Evolutionary conservation across 2,113 vertebrate species (phyloP).

Genomic region (Aldabrachelys gigantea): DNA sequence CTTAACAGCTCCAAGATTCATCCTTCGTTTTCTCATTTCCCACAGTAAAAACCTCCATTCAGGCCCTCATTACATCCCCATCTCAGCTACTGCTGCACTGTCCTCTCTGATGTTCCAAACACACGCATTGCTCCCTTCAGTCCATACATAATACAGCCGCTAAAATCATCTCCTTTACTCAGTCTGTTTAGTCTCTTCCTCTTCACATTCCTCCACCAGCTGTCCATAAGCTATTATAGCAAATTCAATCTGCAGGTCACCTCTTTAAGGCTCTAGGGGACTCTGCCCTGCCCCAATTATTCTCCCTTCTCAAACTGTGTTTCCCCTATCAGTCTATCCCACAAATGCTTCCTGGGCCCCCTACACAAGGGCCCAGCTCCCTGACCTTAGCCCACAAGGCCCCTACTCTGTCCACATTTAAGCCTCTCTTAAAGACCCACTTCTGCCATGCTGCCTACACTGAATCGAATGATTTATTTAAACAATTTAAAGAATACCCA

Average conservation of each 20-base stretch:
- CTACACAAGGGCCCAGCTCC: not conserved
- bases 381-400: not conserved
- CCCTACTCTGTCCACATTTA: not conserved
- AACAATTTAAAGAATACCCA: not conserved
- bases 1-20: not conserved
- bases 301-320: not conserved
- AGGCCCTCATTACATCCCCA: not conserved
- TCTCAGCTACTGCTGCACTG: not conserved
- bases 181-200: not conserved
- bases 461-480: not conserved
- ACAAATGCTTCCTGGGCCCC: not conserved
- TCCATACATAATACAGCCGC: not conserved
- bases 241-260: not conserved
- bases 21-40: not conserved
- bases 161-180: not conserved
- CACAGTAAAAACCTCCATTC: not conserved
- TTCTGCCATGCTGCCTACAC: not conserved
- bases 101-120: not conserved
- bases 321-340: not conserved
- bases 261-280: not conserved
- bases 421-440: not conserved
- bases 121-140: not conserved
- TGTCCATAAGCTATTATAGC: not conserved
- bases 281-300: not conserved
- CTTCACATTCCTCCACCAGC: no score